A percentile compares a stretch with the other conserved stretches of the same genome.
These are phyloP conservation scores for Melanaphis sacchari DNA, from an alignment of 1,140 invertebrate genomes.

Conservation along the genomic window DNA sequence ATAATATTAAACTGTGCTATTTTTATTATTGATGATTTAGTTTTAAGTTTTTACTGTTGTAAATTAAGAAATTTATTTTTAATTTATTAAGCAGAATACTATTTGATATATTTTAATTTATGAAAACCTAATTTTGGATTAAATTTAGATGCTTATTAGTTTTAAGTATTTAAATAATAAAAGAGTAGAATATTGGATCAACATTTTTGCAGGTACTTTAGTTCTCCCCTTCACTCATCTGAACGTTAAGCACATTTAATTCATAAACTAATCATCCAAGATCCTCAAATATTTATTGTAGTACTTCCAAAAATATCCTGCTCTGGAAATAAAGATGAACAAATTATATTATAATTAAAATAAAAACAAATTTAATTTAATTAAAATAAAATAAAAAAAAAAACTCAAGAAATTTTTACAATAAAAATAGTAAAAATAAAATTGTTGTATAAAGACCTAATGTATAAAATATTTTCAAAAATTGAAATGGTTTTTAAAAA, in stretches of 20 bases:
- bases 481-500: no score
- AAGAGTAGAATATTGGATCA: neutral
- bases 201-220: neutral
- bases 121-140: neutral
- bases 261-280: neutral
- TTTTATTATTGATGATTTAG: no score
- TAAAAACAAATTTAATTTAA: no score
- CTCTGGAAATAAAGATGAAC: neutral
- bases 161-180: neutral
- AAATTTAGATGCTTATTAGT: neutral
- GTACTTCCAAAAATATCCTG: neutral
- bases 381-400: no score
- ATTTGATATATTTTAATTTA: neutral
- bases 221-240: neutral
- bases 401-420: neutral
- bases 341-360: neutral
- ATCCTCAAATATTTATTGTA: neutral
- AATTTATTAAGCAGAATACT: no score
- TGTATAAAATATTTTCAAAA: no score
- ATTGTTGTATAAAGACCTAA: no score
- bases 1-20: no score
- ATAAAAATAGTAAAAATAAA: no score
- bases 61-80: no score
- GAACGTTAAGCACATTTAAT: neutral
- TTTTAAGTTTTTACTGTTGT: no score